A percentile compares a stretch with the other conserved stretches of the same genome.
Evolutionary conservation across 2,888 invertebrate species (phyloP).

Genomic region (Caprella mutica): DNA sequence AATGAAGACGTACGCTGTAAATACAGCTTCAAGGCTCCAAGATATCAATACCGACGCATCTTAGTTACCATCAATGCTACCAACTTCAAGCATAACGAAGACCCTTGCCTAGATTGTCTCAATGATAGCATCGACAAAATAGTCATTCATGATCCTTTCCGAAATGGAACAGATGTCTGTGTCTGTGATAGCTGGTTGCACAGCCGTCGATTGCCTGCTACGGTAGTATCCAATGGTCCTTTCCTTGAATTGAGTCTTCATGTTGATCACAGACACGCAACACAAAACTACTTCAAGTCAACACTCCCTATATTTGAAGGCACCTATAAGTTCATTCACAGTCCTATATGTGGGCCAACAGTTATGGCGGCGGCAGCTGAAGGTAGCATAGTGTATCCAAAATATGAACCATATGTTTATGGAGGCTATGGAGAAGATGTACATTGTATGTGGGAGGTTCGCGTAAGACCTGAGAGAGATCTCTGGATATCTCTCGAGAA

Average conservation of each 20-base stretch:
- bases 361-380: constrained; percentile 34
- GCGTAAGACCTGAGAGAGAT: constrained; percentile 57
- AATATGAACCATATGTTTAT: constrained; percentile 58
- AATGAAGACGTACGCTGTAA: constrained; percentile 44
- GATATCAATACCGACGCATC: constrained; percentile 36
- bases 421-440: constrained; percentile 43
- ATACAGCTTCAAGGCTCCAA: constrained; percentile 36
- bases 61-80: constrained; percentile 35
- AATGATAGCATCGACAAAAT: constrained; percentile 34
- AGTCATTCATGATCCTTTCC: constrained; percentile 31
- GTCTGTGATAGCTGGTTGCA: constrained; percentile 27
- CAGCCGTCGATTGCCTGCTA: constrained; percentile 37
- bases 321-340: constrained; percentile 76
- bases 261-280: constrained; percentile 72
- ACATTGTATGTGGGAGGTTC: constrained; percentile 66
- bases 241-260: constrained; percentile 67
- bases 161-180: constrained; percentile 32
- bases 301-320: constrained; percentile 64
- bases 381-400: constrained; percentile 31
- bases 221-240: constrained; percentile 64
- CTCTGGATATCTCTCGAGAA: constrained; percentile 78
- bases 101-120: constrained; percentile 30
- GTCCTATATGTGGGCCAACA: constrained; percentile 41
- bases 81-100: constrained; percentile 34
- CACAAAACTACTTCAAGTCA: constrained; percentile 77